Evolutionary conservation across 2,113 vertebrate genomes (phyloP).

Genomic region (Megaceryle torquata): DNA sequence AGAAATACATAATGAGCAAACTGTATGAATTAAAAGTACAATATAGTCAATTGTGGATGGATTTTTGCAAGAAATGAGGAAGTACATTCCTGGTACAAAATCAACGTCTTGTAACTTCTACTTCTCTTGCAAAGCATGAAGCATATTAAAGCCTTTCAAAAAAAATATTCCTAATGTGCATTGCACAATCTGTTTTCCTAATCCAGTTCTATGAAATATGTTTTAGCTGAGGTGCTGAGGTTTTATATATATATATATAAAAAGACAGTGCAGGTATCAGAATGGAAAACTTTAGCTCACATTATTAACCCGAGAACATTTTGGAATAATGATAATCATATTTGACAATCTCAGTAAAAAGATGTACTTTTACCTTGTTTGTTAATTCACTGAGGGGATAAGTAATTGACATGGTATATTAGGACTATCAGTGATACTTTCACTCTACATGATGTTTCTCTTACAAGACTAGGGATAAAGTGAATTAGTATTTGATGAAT

Average conservation of each 20-base stretch:
- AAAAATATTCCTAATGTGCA: background rate
- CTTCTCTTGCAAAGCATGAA: background rate
- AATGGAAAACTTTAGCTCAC: background rate
- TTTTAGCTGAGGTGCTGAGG: background rate
- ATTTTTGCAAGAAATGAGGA: background rate
- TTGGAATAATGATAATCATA: background rate
- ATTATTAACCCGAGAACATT: background rate
- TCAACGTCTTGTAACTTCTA: background rate
- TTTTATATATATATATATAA: background rate
- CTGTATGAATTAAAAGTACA: background rate
- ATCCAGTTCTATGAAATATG: background rate
- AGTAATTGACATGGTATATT: background rate
- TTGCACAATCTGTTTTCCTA: background rate
- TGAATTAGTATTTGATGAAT: background rate
- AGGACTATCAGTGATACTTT: background rate
- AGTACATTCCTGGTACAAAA: background rate
- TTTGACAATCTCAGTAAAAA: background rate
- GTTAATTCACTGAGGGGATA: background rate
- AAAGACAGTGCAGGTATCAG: background rate
- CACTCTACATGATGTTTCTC: background rate
- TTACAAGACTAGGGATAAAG: background rate
- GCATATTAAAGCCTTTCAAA: background rate
- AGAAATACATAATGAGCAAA: background rate
- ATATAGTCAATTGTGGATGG: background rate
- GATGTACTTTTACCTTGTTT: background rate